Evolutionary conservation across 2,113 vertebrate species (phyloP), one percentile per base, ranked within the genome.

Genomic region (Clarias batrachus): DNA sequence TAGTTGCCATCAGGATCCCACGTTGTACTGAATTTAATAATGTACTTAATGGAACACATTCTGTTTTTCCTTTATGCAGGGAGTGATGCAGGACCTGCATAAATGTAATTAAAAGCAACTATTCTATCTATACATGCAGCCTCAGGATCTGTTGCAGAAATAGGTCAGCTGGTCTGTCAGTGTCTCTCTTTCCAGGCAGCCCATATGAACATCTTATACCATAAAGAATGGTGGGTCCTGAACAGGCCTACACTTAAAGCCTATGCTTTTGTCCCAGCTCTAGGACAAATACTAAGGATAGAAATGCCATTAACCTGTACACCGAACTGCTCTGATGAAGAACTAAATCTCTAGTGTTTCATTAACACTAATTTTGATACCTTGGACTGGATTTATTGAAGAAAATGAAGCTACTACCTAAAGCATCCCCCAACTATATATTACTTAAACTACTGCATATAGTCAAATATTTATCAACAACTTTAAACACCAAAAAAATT

Each of bases 81-180:
- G 82, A 90, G 90, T 93, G 93, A 94, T 93, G 93, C 93, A 93
- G 93, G 88, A 88, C 92, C 92, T 89, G 89, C 93, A 92, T 92
- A 96, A 94, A 95, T 96, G 94, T 96, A 96, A 96, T 96, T 96
- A 96, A 96, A 95, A 95, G 89, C 84, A 92, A 94, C 95, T 92
- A 92, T 93, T 94, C 93, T 93, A 96, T 95, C 94, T 95, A 93
- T 95, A 94, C 89, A 88, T 93, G 90, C 89, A 87, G 93, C 95
- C 93, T 57, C 8, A 82, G 95, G 95, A 91, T 81, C 91, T 93
- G 92, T 90, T 90, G 88, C 92, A 92, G 91, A 96, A 95, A 95
- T 93, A 94, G 94, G 95, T 96, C 95, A 95, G 89, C 90, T 91
- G 92, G 93, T 93, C 92, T 96, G 94, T 95, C 95, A 95, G 92